Evolutionary conservation across 1,140 invertebrate genomes (phyloP).

Genomic region (Drosophila sechellia): DNA sequence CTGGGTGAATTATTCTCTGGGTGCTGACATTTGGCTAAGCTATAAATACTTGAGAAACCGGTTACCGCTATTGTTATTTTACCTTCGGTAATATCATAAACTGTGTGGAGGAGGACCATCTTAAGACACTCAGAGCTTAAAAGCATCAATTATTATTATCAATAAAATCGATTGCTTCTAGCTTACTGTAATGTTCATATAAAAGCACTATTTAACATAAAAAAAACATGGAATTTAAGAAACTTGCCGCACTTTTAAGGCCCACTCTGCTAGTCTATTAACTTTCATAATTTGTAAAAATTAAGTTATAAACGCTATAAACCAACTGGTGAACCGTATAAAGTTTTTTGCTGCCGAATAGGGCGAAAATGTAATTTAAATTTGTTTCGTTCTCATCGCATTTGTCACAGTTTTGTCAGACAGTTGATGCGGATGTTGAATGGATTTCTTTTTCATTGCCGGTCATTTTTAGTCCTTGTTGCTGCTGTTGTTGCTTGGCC

Average conservation of each 20-base stretch:
- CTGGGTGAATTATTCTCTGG: slow-evolving; percentile 17
- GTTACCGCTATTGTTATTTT: slow-evolving; percentile 3
- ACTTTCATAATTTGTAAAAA: slow-evolving; percentile 1
- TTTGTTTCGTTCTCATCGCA: slow-evolving; percentile 41
- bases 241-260: not conserved
- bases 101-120: not conserved
- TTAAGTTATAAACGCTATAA: not conserved
- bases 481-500: slow-evolving; percentile 22
- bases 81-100: not conserved
- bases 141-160: not conserved
- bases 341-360: slow-evolving; percentile 22
- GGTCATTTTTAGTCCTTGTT: slow-evolving; percentile 27
- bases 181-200: too few relatives aligned
- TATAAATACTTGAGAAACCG: slow-evolving; percentile 42
- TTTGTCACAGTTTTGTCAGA: slow-evolving; percentile 55
- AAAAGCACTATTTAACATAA: too few relatives aligned
- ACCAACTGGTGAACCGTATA: slow-evolving; percentile 11
- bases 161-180: not conserved
- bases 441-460: slow-evolving; percentile 45
- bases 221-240: too few relatives aligned
- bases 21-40: slow-evolving; percentile 29
- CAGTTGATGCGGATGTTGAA: slow-evolving; percentile 48
- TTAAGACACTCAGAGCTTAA: not conserved
- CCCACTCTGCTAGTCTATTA: not conserved
- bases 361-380: slow-evolving; percentile 62